Evolutionary conservation across 1,140 invertebrate species (phyloP), one percentile per base, ranked within the genome.

Genomic region (Anagrus nilaparvatae): DNA sequence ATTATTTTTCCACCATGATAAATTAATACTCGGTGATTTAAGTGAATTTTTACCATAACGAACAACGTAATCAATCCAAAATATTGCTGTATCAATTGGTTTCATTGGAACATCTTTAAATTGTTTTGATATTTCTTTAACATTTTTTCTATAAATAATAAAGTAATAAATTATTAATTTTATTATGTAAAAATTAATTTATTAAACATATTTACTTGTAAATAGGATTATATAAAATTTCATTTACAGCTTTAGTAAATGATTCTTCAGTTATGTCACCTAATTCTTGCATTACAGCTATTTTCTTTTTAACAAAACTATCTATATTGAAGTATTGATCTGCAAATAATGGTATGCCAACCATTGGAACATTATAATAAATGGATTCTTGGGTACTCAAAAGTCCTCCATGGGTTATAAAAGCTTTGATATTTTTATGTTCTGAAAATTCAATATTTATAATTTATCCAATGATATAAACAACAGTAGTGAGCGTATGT

Each of bases 391-490:
- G 61, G n/a, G 60, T 48, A 16, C 71, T 63, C 24, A 68, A 54
- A 16, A 64, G 50, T 2, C 72, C 72, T 31, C 70, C 69, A 37
- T 74, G 72, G 7, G 61, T 62, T 14, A 74, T 55, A 44, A 74
- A 74, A 13, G 62, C 47, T 50, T 51, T 49, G n/a, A 61, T 42
- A 23, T 66, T 63, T 12, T 55, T 49, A 48, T 73, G 68, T n/a
- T 52, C 66, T 66, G 43, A 42, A 58, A 45, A 42, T 4, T n/a
- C n/a, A n/a, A n/a, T n/a, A n/a, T n/a, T n/a, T n/a, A n/a, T n/a
- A n/a, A n/a, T n/a, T n/a, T n/a, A n/a, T n/a, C n/a, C n/a, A n/a
- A n/a, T n/a, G n/a, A n/a, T n/a, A n/a, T n/a, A n/a, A n/a, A n/a
- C n/a, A n/a, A n/a, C n/a, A n/a, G n/a, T n/a, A n/a, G n/a, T n/a